Evolutionary conservation across 2,888 invertebrate genomes (phyloP), one percentile per base, ranked within the genome.

Genomic region (Drosophila anomelani): DNA sequence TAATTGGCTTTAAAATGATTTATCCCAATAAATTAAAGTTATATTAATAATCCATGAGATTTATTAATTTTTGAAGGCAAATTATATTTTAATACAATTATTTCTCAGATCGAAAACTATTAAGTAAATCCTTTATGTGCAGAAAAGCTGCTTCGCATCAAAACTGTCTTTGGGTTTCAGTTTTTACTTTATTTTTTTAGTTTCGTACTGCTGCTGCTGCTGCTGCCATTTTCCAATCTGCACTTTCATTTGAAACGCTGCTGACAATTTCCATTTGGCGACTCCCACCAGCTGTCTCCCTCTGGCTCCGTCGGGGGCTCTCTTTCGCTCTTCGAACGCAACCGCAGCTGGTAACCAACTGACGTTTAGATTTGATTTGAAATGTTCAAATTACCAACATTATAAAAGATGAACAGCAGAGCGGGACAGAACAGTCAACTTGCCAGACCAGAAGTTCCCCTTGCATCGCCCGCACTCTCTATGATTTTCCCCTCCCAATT

Each of bases 291-390:
- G 46, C 62, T 68, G 34, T 41, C 43, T 39, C 12, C 44, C 20
- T 15, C 55, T 29, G n/a, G 32, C 26, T 34, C 13, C 39, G 20
- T 13, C 32, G 20, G 44, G 7, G 13, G 8, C 59, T 26, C 59
- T n/a, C 41, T n/a, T 17, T 53, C 43, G 23, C 13, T 15, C 43
- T 20, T 32, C 41, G 41, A 60, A 34, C 32, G 29, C 32, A 82
- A 80, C 85, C 87, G 63, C 88, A 85, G 81, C 84, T 85, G 80
- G 76, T 85, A 83, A 85, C 84, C 82, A 83, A 83, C 86, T 85
- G 82, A 85, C 85, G 78, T 87, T 78, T 83, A 81, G 85, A 85
- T 85, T 85, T 87, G 89, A 87, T 87, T 88, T 88, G 81, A 83
- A 87, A 87, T 85, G 83, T 87, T 83, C 76, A 81, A 83, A 88